phyloP scores from a whole-genome alignment of 2,888 invertebrate genomes.

The Drosophila meridionalis region DNA sequence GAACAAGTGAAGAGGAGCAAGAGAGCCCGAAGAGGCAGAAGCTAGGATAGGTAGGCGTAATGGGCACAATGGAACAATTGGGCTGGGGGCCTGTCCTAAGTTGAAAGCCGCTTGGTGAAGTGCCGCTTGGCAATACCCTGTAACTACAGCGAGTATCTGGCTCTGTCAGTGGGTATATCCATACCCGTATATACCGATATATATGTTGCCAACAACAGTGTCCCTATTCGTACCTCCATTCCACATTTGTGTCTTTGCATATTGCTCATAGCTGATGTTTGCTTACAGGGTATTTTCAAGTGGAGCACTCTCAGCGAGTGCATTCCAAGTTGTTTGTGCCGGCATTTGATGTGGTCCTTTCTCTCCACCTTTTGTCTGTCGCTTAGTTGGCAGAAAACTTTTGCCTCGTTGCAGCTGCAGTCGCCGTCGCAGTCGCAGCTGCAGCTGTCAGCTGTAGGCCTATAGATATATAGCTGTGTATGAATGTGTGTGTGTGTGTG shows the following conservation, averaged over 20 bases:
- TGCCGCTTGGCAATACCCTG: conserved; percentile 32
- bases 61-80: conserved; percentile 56
- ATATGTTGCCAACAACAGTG: too few species aligned
- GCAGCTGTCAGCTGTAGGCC: conserved; percentile 55
- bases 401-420: conserved; percentile 28
- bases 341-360: conserved; percentile 60
- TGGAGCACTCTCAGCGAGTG: neutral
- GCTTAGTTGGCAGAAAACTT: conserved; percentile 43
- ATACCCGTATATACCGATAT: too few species aligned
- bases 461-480: conserved; percentile 17
- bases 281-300: conserved; percentile 8
- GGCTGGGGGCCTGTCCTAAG: conserved; percentile 66
- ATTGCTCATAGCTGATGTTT: neutral
- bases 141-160: neutral
- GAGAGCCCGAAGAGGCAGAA: neutral
- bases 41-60: conserved; percentile 28
- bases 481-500: conserved; percentile 4
- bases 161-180: neutral
- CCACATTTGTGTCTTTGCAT: neutral
- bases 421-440: conserved; percentile 35
- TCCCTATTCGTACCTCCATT: too few species aligned
- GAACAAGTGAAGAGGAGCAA: neutral
- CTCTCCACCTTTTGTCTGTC: conserved; percentile 39
- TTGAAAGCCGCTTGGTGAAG: conserved; percentile 52
- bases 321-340: conserved; percentile 23